Base-by-base conservation (phyloP, 2,888 invertebrate species). In the Timema cristinae region DNA sequence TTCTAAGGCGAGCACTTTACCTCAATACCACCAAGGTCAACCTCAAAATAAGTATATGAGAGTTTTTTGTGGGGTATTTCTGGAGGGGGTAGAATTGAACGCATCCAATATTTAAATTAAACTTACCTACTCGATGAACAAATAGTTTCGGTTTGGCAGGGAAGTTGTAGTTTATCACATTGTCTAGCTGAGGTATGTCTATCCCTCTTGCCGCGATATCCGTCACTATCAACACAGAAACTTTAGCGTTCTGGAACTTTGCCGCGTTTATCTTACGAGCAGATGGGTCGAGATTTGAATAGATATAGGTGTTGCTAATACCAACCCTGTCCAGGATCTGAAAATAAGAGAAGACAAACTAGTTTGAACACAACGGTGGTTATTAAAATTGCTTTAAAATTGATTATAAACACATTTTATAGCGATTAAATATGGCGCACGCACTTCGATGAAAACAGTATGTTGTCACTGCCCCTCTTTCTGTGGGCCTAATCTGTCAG, bases 201-300 rank as follows among this genome's bases (percentile, higher is more conserved):
- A 99, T 91, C 75, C 99, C 99, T 80, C 99, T 87, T 0, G 99
- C 99, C 0, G 99, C 99, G 1, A 99, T 91, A 83, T 99, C 99
- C 0, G 99, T 99, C 0, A 98, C 98, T 47, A 99, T 84, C 67
- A 99, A 84, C 16, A 96, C 93, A 47, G 89, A 89, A 1, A 91
- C 91, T 84, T 91, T 91, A 76, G 90, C 90, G 77, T 86, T 89
- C 61, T 90, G 89, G 83, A 98, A 98, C 80, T 94, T 93, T 0
- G 93, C 95, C 0, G 97, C 91, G 76, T 98, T 94, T 77, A 97
- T 95, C 85, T 97, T 98, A 78, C 99, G 87, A 0, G 98, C 98
- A 0, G 94, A 89, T 0, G 96, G 89, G 83, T 99, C 98, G 73
- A 99, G 85, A 71, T 95, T 94, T 5, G 98, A 98, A 84, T 98